Evolutionary conservation across 2,113 vertebrate species (phyloP).

Genomic region (Struthio camelus): DNA sequence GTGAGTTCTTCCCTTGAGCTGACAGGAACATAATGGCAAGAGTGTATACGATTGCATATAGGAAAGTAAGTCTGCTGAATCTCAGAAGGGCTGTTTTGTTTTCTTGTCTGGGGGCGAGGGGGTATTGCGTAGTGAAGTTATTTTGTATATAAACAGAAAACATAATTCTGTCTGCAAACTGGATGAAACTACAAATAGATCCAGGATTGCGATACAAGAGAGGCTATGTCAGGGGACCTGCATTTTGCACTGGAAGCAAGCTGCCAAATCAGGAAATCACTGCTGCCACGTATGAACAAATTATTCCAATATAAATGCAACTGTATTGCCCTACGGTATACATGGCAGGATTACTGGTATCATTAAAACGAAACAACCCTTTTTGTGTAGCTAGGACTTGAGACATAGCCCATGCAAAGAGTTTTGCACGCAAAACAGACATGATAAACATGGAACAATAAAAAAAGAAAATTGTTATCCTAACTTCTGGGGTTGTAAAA

Average conservation of each 20-base stretch:
- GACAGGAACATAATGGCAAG: not conserved
- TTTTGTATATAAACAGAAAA: not conserved
- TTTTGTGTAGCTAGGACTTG: not conserved
- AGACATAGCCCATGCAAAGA: not conserved
- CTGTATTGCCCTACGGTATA: accelerated
- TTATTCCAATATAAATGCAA: not conserved
- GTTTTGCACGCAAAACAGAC: not conserved
- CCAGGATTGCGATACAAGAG: not conserved
- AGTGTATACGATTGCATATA: accelerated
- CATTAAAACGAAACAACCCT: accelerated
- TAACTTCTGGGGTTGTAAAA: not conserved
- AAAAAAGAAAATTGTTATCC: not conserved
- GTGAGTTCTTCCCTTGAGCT: not conserved
- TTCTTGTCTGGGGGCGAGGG: not conserved
- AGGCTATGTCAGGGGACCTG: accelerated
- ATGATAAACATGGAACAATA: not conserved
- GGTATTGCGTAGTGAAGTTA: not conserved
- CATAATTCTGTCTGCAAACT: accelerated
- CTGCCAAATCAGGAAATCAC: not conserved
- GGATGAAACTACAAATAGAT: not conserved
- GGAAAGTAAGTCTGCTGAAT: not conserved
- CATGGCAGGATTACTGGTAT: not conserved
- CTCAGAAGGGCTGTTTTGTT: not conserved
- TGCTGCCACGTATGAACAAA: not conserved
- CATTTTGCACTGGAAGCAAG: not conserved